Percentiles rank a stretch among this genome's conserved stretches.
phyloP scores from a whole-genome alignment of 2,888 invertebrate species.

The Escarpia spicata region DNA sequence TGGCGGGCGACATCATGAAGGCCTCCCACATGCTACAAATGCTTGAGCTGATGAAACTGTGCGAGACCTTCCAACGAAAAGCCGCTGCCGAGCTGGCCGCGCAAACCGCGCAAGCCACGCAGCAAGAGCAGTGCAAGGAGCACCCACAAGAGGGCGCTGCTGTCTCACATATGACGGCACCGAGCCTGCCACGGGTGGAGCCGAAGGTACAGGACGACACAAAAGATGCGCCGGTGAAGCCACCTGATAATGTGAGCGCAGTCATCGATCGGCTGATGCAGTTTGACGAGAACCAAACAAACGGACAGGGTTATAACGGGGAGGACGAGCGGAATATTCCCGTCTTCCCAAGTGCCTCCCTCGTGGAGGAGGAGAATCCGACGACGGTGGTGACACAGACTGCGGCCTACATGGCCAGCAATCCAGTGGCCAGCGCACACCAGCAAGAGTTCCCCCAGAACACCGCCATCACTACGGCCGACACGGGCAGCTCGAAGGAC shows the following conservation, averaged over 20 bases:
- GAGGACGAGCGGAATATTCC: background rate
- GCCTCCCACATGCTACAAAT: background rate
- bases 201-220: background rate
- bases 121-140: conserved; percentile 9
- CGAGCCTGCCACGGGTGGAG: background rate
- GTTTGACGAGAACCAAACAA: background rate
- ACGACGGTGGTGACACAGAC: background rate
- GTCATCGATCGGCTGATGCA: background rate
- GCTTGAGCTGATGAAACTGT: background rate
- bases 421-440: background rate
- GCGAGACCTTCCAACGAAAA: background rate
- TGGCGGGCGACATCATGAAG: background rate
- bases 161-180: background rate
- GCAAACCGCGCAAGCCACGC: background rate
- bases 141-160: background rate
- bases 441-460: conserved; percentile 3
- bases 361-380: background rate
- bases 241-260: background rate
- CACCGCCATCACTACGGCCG: background rate
- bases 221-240: background rate
- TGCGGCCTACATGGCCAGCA: background rate
- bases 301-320: background rate
- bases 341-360: background rate
- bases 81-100: background rate
- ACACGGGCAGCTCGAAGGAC: background rate